These are phyloP conservation scores for Stegodyphus dumicola DNA, from an alignment of 1,140 invertebrate genomes.

Conservation along the genomic window DNA sequence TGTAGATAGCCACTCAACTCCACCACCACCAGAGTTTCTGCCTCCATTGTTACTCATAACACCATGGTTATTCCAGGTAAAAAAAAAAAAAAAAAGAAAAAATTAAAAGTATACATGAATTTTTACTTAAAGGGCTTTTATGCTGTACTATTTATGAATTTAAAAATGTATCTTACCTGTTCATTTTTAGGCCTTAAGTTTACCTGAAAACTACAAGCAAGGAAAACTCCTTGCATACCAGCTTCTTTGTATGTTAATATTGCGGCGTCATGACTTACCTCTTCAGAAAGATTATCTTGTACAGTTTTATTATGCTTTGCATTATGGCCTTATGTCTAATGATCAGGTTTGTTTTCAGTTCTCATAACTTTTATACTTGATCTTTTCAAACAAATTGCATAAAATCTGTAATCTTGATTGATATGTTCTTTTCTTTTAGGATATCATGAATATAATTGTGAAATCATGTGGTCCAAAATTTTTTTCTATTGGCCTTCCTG, in stretches of 20 bases:
- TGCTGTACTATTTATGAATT: not conserved
- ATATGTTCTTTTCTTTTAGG: constrained; percentile 67
- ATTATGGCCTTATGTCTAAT: constrained; percentile 76
- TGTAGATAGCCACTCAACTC: constrained; percentile 79
- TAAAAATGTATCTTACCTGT: not conserved
- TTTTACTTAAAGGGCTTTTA: constrained; percentile 54
- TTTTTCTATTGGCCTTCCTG: constrained; percentile 87
- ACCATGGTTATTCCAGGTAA: constrained; percentile 85
- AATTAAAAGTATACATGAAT: not conserved
- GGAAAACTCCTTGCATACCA: constrained; percentile 85
- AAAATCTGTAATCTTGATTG: constrained; percentile 60
- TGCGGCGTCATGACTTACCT: constrained; percentile 73
- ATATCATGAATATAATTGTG: constrained; percentile 76
- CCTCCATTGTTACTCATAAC: constrained; percentile 86
- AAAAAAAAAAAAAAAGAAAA: constrained; percentile 28
- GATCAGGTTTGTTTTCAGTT: constrained; percentile 70
- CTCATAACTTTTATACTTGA: constrained; percentile 30
- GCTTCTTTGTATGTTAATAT: constrained; percentile 80
- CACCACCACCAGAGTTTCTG: constrained; percentile 77
- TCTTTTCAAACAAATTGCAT: constrained; percentile 6
- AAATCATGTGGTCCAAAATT: constrained; percentile 80
- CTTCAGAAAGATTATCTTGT: constrained; percentile 79
- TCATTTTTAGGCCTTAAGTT: constrained; percentile 73
- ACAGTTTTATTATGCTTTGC: constrained; percentile 88
- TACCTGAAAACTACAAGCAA: constrained; percentile 76